phyloP scores from a whole-genome alignment of 2,888 invertebrate species.

The Eulithis prunata region DNA sequence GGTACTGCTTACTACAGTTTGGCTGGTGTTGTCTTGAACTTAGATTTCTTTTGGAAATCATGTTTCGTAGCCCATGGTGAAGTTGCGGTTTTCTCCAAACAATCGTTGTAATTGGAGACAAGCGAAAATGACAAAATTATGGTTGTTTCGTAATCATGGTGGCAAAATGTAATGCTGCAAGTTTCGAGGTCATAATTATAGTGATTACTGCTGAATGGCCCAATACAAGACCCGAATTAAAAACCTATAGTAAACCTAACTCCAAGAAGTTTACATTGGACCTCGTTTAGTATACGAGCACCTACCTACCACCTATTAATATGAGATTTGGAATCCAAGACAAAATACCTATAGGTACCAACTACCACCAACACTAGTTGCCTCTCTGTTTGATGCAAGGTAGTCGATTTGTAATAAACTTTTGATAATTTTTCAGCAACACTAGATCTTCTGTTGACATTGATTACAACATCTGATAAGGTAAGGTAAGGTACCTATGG shows the following conservation, averaged over 20 bases:
- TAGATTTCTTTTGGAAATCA: slow-evolving; percentile 59
- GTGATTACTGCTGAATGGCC: slow-evolving; percentile 1
- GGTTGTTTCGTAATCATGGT: slow-evolving; percentile 47
- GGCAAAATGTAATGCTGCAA: slow-evolving; percentile 45
- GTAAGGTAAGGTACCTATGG: background rate
- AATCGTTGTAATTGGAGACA: slow-evolving; percentile 44
- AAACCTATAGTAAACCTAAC: background rate
- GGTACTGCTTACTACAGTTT: background rate
- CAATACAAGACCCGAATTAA: background rate
- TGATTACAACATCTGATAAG: slow-evolving; percentile 18
- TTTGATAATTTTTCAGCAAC: background rate
- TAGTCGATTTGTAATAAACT: no score
- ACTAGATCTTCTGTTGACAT: slow-evolving; percentile 10
- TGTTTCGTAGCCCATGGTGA: slow-evolving; percentile 38
- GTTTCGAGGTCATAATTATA: slow-evolving; percentile 50
- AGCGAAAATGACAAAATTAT: slow-evolving; percentile 45
- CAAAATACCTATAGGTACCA: no score
- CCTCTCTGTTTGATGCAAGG: no score
- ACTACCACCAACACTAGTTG: no score
- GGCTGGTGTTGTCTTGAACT: slow-evolving; percentile 51
- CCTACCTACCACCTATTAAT: no score
- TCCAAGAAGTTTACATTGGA: background rate
- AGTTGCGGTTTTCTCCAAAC: slow-evolving; percentile 49
- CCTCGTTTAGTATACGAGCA: background rate
- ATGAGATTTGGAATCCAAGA: no score